Evolutionary conservation across 2,113 vertebrate species (phyloP).

Genomic region (Deroptyus accipitrinus): DNA sequence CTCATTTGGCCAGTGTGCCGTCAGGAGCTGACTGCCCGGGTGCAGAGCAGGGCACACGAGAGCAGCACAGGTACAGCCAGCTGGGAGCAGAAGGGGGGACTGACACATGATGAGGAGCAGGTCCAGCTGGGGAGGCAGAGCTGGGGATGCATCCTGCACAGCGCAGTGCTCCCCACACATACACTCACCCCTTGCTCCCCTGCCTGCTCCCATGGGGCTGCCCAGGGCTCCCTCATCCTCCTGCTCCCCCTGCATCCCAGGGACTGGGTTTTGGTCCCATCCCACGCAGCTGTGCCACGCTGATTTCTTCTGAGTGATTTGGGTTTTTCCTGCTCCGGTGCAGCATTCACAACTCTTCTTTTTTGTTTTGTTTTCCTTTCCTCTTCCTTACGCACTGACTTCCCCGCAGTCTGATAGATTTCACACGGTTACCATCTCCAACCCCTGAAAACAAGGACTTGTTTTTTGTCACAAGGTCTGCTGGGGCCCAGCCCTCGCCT

Average conservation of each 20-base stretch:
- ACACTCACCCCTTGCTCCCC: not conserved
- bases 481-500: constrained; percentile 93
- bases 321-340: constrained; percentile 33
- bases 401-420: constrained; percentile 92
- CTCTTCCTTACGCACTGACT: constrained; percentile 76
- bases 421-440: constrained; percentile 97
- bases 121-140: not conserved
- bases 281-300: not conserved
- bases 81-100: not conserved
- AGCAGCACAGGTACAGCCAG: accelerated
- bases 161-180: not conserved
- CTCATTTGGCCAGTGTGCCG: not conserved
- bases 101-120: not conserved
- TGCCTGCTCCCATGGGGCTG: not conserved
- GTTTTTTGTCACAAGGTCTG: constrained; percentile 97
- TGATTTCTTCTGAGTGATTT: constrained; percentile 52
- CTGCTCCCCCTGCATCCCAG: not conserved
- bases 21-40: not conserved
- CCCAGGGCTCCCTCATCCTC: not conserved
- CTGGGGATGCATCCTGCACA: not conserved
- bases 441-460: constrained; percentile 99
- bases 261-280: not conserved
- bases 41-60: not conserved
- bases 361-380: constrained; percentile 72
- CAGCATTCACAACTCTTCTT: constrained; percentile 76